These are phyloP conservation scores for Pasiphila rectangulata DNA, from an alignment of 2,888 invertebrate genomes.

Conservation along the genomic window DNA sequence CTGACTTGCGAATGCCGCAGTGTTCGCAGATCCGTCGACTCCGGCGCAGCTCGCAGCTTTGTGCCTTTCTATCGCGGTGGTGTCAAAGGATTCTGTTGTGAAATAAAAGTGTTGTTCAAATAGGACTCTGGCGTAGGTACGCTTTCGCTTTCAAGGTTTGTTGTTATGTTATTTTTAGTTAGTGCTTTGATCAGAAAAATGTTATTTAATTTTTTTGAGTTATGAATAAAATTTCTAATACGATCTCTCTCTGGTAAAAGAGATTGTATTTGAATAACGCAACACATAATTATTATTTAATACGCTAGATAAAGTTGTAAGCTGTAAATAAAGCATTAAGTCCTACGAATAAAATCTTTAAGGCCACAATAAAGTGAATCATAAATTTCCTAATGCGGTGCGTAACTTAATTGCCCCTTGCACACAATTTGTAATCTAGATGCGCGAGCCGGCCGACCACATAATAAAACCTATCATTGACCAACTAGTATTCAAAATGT, in stretches of 20 bases:
- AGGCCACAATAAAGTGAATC: background rate
- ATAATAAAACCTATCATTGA: slow-evolving; percentile 4
- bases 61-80: background rate
- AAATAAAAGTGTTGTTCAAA: slow-evolving; percentile 15
- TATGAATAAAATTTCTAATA: too few species aligned
- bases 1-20: slow-evolving; percentile 43
- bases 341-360: too few species aligned
- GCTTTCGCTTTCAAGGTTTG: slow-evolving; percentile 12
- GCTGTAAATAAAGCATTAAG: too few species aligned
- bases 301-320: too few species aligned
- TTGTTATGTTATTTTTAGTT: background rate
- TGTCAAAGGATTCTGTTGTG: slow-evolving; percentile 20
- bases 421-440: slow-evolving; percentile 6
- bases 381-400: background rate
- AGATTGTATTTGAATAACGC: too few species aligned
- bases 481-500: slow-evolving; percentile 16
- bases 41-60: slow-evolving; percentile 52
- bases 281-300: too few species aligned
- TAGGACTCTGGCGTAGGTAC: background rate
- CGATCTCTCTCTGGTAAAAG: too few species aligned
- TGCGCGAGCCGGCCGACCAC: slow-evolving; percentile 9
- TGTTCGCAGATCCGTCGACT: slow-evolving; percentile 59
- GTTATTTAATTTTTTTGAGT: background rate
- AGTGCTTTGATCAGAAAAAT: background rate
- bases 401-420: slow-evolving; percentile 4